A percentile compares a stretch with the other conserved stretches of the same genome.
Evolutionary conservation across 2,797 vertebrate genomes (phyloP).

Genomic region (Geotrypetes seraphini): DNA sequence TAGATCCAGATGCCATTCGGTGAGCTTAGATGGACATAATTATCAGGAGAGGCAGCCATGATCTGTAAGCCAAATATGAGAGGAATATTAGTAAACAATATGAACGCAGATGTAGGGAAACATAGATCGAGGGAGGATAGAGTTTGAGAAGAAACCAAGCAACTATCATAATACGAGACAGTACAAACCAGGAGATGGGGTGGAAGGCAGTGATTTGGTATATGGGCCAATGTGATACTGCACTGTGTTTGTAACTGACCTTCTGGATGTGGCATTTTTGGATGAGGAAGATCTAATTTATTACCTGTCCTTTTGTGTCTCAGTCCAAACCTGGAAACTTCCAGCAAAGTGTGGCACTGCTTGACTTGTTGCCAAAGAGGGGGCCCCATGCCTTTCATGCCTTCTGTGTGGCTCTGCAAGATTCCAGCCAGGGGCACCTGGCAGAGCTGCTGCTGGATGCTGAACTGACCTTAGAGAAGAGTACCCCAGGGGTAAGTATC

Average conservation of each 20-base stretch:
- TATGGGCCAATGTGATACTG: neutral
- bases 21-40: too few species aligned
- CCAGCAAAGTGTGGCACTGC: slow-evolving; percentile 58
- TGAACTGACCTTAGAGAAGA: slow-evolving; percentile 5
- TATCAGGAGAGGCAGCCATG: too few species aligned
- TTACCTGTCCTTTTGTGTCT: neutral
- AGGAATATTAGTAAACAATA: too few species aligned
- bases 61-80: too few species aligned
- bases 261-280: too few species aligned
- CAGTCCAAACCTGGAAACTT: slow-evolving; percentile 50
- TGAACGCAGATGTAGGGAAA: too few species aligned
- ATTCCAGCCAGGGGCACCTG: slow-evolving; percentile 81
- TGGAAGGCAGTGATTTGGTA: neutral
- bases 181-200: too few species aligned
- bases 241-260: too few species aligned
- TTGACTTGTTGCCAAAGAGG: slow-evolving; percentile 78
- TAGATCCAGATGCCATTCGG: too few species aligned
- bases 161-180: too few species aligned
- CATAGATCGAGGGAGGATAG: too few species aligned
- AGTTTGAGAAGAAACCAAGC: too few species aligned
- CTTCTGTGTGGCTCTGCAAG: slow-evolving; percentile 74
- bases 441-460: slow-evolving; percentile 55
- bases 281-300: neutral
- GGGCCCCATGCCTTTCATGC: slow-evolving; percentile 78
- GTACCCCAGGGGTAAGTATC: slow-evolving; percentile 23